Base-by-base conservation (phyloP, 2,888 invertebrate species). In the Labia minor region DNA sequence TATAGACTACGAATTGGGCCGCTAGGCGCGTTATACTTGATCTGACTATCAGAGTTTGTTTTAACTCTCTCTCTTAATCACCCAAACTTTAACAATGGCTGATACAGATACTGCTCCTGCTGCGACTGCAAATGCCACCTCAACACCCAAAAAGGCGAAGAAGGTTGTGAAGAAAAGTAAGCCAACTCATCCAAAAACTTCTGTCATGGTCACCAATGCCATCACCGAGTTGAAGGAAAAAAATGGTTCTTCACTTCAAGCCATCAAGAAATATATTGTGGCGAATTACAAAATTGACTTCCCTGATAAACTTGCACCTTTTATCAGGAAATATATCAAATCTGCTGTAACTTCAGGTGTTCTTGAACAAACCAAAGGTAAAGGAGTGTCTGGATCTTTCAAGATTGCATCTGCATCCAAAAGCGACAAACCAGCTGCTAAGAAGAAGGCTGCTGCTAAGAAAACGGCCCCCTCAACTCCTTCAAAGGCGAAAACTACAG, bases 211-310 rank as follows among this genome's bases (percentile, higher is more conserved):
- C 0, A 81, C 78, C 71, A 77, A 76, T 33, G 85, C 86, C 1
- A 80, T 84, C 64, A 77, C 76, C 68, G 75, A 76, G 66, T 73
- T 84, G 64, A 81, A 82, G 72, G 82, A 83, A 72, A 80, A 82
- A 21, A 81, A 81, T 66, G 86, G 86, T 21, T 85, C 84, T 0
- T 85, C 85, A 0, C 72, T 77, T 1, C 74, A 75, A 63, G 83
- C 83, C 1, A 85, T 86, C 74, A 86, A 85, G 74, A 86, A 86
- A 73, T 86, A 83, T 74, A 81, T 87, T 64, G 76, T 80, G 10
- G 77, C 80, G 20, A 82, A 80, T 67, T 85, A 85, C 79, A 82
- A 82, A 68, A 78, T 84, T 4, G 85, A 85, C 73, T 26, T 8
- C 8, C 78, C 80, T 0, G 82, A 82, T 68, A 85, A 83, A 72